phyloP scores from a whole-genome alignment of 2,888 invertebrate genomes.

The Bombylius major region DNA sequence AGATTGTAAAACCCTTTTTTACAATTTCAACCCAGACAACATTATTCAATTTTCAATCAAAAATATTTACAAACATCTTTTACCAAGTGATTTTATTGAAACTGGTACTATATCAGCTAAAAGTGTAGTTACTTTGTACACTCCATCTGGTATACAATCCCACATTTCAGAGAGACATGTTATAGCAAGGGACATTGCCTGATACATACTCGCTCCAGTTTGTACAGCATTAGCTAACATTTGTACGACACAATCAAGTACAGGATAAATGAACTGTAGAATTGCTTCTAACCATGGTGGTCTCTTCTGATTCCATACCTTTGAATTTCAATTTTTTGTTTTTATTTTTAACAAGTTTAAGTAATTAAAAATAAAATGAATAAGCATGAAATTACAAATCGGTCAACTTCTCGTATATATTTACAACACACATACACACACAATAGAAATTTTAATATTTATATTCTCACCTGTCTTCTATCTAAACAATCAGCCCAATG shows the following conservation, averaged over 20 bases:
- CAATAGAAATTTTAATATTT: too few relatives aligned
- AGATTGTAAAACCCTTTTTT: too few relatives aligned
- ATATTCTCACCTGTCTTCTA: conserved; percentile 49
- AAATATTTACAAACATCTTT: background rate
- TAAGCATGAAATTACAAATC: too few relatives aligned
- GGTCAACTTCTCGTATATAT: too few relatives aligned
- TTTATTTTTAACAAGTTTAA: background rate
- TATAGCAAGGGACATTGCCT: conserved; percentile 62
- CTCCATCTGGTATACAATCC: conserved; percentile 50
- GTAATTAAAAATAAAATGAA: too few relatives aligned
- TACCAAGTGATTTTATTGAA: conserved; percentile 51
- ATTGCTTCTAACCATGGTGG: conserved; percentile 68
- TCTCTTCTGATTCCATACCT: conserved; percentile 72
- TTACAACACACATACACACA: too few relatives aligned
- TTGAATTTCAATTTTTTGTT: background rate
- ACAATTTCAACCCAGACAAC: too few relatives aligned
- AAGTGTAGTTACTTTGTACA: conserved; percentile 44
- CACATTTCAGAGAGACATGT: conserved; percentile 56
- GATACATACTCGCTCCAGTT: conserved; percentile 67
- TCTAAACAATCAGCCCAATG: conserved; percentile 64
- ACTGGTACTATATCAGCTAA: conserved; percentile 59
- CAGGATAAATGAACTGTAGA: conserved; percentile 48
- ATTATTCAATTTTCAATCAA: background rate
- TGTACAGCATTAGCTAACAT: conserved; percentile 57
- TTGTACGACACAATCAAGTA: conserved; percentile 50